phyloP scores from a whole-genome alignment of 2,888 invertebrate genomes.

The Athalia circularis region DNA sequence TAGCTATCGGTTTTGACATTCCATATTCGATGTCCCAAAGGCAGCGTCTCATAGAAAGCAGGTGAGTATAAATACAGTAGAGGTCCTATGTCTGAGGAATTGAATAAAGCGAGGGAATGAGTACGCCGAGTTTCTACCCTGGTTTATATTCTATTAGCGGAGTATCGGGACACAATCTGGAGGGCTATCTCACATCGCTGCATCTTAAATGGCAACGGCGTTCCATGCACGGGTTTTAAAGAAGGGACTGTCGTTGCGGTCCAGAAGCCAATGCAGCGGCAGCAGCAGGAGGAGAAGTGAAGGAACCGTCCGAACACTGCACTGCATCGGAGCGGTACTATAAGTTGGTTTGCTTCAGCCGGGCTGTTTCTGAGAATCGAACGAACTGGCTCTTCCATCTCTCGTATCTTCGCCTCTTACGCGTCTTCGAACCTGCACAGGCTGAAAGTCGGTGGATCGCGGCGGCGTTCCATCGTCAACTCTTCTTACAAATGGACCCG shows the following conservation, averaged over 20 bases:
- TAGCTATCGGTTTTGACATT: too few relatives aligned
- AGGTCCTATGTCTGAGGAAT: background rate
- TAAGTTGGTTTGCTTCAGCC: background rate
- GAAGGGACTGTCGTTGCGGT: background rate
- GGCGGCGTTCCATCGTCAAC: constrained; percentile 7
- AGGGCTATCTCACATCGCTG: constrained; percentile 41
- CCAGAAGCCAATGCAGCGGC: background rate
- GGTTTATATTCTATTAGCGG: constrained; percentile 45
- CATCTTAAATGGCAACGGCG: constrained; percentile 40
- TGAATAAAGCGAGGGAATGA: constrained; percentile 14
- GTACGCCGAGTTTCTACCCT: constrained; percentile 37
- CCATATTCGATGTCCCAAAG: too few relatives aligned
- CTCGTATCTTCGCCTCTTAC: background rate
- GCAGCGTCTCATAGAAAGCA: too few relatives aligned
- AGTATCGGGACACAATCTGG: constrained; percentile 44
- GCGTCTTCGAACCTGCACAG: background rate
- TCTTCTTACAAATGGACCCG: constrained; percentile 40
- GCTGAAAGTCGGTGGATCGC: background rate
- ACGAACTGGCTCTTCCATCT: constrained; percentile 21
- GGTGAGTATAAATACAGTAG: background rate
- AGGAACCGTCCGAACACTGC: constrained; percentile 9
- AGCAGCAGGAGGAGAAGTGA: background rate
- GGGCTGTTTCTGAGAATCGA: constrained; percentile 24
- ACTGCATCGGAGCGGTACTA: background rate
- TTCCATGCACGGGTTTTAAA: background rate